Percentiles rank a stretch among this genome's conserved stretches.
These are phyloP conservation scores for Caretta caretta DNA, from an alignment of 2,113 vertebrate species.

Conservation along the genomic window DNA sequence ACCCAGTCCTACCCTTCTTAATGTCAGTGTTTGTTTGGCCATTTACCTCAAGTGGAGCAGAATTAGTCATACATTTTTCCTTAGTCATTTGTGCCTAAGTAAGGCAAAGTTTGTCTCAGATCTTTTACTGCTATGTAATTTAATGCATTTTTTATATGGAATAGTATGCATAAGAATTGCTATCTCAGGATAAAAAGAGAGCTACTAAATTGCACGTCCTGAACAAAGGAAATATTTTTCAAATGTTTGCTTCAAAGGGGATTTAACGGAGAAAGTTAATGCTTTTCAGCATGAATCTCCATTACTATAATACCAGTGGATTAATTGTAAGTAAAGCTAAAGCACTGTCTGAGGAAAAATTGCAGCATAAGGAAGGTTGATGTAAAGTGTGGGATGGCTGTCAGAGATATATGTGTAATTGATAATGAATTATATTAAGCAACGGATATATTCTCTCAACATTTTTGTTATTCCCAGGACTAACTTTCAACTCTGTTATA, in stretches of 20 bases:
- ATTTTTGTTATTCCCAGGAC: constrained; percentile 58
- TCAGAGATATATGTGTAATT: constrained; percentile 31
- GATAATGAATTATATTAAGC: constrained; percentile 48
- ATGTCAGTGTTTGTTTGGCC: neutral
- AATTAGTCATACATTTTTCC: constrained; percentile 29
- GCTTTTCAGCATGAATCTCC: constrained; percentile 68
- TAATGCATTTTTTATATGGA: constrained; percentile 57
- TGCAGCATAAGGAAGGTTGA: constrained; percentile 40
- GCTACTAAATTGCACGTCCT: constrained; percentile 46
- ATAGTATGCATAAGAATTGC: constrained; percentile 41
- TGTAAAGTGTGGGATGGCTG: constrained; percentile 58
- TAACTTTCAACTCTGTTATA: constrained; percentile 33
- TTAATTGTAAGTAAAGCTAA: constrained; percentile 73
- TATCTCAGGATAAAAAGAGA: constrained; percentile 60
- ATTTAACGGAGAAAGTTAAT: constrained; percentile 73
- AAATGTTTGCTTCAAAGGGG: constrained; percentile 68
- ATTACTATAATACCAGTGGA: constrained; percentile 58
- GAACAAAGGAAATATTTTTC: constrained; percentile 74
- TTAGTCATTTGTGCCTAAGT: constrained; percentile 14
- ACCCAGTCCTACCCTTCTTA: neutral
- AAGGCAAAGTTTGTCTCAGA: neutral
- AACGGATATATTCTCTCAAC: constrained; percentile 37
- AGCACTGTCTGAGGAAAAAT: constrained; percentile 51
- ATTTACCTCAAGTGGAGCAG: fast-evolving
- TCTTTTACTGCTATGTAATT: constrained; percentile 43